phyloP scores from a whole-genome alignment of 2,797 vertebrate species.

The Galago senegalensis region DNA sequence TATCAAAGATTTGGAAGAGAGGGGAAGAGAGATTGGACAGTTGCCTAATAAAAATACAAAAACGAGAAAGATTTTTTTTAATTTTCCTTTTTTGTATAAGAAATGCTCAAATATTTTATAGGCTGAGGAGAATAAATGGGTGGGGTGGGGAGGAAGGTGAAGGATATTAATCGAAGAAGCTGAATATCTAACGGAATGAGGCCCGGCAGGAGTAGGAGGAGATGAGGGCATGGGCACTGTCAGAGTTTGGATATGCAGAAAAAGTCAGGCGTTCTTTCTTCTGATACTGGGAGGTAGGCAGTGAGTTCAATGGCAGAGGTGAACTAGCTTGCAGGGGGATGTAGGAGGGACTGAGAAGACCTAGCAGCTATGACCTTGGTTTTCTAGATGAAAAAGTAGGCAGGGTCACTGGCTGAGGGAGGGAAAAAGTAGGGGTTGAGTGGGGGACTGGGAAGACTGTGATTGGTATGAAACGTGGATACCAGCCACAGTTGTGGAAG shows the following conservation, averaged over 20 bases:
- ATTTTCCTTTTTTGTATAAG: background rate
- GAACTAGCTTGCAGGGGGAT: background rate
- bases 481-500: background rate
- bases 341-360: background rate
- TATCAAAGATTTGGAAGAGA: constrained; percentile 5
- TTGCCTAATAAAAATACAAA: background rate
- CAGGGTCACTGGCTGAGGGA: background rate
- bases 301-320: background rate
- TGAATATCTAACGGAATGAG: background rate
- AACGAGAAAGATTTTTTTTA: background rate
- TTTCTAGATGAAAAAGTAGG: background rate
- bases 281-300: background rate
- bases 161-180: background rate
- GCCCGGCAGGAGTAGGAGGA: background rate
- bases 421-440: background rate
- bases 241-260: background rate
- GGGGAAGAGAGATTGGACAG: background rate
- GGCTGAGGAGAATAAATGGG: background rate
- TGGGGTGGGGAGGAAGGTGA: background rate
- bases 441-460: background rate
- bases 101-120: constrained; percentile 27
- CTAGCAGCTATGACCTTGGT: background rate
- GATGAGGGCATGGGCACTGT: background rate
- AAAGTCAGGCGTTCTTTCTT: background rate
- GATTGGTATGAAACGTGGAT: background rate